phyloP scores from a whole-genome alignment of 2,113 vertebrate genomes.

The Catharus bicknelli region DNA sequence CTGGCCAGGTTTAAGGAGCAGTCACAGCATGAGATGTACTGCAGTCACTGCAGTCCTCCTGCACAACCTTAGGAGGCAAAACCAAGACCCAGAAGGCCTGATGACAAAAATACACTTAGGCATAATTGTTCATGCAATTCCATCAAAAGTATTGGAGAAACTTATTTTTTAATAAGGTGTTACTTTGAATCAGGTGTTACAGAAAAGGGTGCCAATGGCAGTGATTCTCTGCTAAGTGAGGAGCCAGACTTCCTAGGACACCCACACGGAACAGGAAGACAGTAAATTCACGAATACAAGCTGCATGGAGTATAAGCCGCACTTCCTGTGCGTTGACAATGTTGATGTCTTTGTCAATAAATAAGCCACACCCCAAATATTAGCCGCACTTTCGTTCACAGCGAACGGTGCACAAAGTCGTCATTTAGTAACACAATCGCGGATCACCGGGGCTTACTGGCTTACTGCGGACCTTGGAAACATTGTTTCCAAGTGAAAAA shows the following conservation, averaged over 20 bases:
- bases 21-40: neutral
- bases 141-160: neutral
- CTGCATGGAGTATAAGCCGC: too few species aligned
- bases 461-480: too few species aligned
- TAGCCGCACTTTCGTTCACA: too few species aligned
- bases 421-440: too few species aligned
- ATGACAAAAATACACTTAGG: neutral
- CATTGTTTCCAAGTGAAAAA: too few species aligned
- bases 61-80: neutral
- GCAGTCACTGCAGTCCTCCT: neutral
- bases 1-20: neutral
- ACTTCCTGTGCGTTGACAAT: too few species aligned
- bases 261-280: fast-evolving
- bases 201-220: neutral
- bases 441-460: too few species aligned
- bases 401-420: too few species aligned
- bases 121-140: neutral
- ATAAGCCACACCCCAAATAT: too few species aligned
- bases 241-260: neutral
- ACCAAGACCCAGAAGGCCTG: neutral
- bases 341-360: too few species aligned
- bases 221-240: neutral
- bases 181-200: neutral
- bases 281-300: too few species aligned
- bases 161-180: neutral